Evolutionary conservation across 2,113 vertebrate genomes (phyloP).

Genomic region (Rhynchopsitta pachyrhyncha): DNA sequence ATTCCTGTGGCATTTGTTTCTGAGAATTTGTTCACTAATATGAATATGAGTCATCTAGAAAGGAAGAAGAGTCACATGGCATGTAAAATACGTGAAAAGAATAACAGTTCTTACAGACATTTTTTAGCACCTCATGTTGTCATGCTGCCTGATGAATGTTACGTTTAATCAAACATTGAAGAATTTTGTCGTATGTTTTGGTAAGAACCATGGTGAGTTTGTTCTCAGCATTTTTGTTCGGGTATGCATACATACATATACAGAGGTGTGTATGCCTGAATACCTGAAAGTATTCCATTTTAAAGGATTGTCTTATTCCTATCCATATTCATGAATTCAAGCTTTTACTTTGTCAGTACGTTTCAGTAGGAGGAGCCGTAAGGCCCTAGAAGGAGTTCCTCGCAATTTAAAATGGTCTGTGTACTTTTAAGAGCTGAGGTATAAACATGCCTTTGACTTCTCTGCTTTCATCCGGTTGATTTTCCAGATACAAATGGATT

Average conservation of each 20-base stretch:
- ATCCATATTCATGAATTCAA: background rate
- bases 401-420: background rate
- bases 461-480: slow-evolving; percentile 1
- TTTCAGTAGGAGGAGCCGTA: background rate
- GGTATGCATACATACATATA: background rate
- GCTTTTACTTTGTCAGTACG: background rate
- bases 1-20: slow-evolving; percentile 1
- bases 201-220: background rate
- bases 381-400: background rate
- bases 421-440: background rate
- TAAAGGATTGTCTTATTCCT: background rate
- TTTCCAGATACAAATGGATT: slow-evolving; percentile 36
- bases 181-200: background rate
- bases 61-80: background rate
- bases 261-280: background rate
- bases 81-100: background rate
- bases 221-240: background rate
- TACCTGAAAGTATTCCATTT: background rate
- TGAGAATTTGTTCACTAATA: slow-evolving; percentile 18
- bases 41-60: background rate
- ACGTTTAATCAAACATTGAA: background rate
- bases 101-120: background rate
- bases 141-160: background rate
- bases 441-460: background rate
- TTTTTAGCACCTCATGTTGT: background rate